phyloP scores from a whole-genome alignment of 2,113 vertebrate species.

The Tricholaema leucomelas region DNA sequence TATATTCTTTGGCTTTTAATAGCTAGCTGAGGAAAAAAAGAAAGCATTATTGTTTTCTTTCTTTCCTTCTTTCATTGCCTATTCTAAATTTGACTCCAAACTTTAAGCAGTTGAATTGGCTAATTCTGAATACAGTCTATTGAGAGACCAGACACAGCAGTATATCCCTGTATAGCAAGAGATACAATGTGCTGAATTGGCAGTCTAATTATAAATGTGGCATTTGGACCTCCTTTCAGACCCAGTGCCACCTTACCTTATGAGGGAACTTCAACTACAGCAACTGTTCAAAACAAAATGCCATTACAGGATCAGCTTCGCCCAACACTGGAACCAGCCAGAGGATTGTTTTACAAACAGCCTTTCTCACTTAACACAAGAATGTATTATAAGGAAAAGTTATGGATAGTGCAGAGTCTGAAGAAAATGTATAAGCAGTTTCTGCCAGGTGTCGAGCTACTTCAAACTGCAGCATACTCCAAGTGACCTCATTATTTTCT shows the following conservation, averaged over 20 bases:
- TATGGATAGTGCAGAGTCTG: slow-evolving; percentile 63
- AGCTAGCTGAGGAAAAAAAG: slow-evolving; percentile 62
- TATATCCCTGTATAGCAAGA: slow-evolving; percentile 89
- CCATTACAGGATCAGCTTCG: slow-evolving; percentile 89
- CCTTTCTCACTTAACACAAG: slow-evolving; percentile 83
- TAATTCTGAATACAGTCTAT: slow-evolving; percentile 78
- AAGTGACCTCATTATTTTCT: slow-evolving; percentile 81
- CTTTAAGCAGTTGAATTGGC: slow-evolving; percentile 74
- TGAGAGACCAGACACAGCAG: slow-evolving; percentile 82
- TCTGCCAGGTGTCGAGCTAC: slow-evolving; percentile 76
- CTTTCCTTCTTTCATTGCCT: slow-evolving; percentile 65
- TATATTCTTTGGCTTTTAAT: slow-evolving; percentile 70
- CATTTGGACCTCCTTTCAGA: slow-evolving; percentile 93
- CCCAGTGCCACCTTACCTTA: slow-evolving; percentile 98
- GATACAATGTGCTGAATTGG: slow-evolving; percentile 98
- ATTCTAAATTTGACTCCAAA: slow-evolving; percentile 75
- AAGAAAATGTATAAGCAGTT: slow-evolving; percentile 52
- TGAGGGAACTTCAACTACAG: slow-evolving; percentile 93
- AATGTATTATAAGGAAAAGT: slow-evolving; percentile 84
- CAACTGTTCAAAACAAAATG: slow-evolving; percentile 96
- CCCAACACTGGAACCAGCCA: slow-evolving; percentile 75
- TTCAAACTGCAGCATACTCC: slow-evolving; percentile 65
- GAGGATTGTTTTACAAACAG: slow-evolving; percentile 85
- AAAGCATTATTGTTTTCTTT: slow-evolving; percentile 68
- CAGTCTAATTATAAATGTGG: slow-evolving; percentile 99